Evolutionary conservation across 2,888 invertebrate species (phyloP), one percentile per base, ranked within the genome.

Genomic region (Chymomyza fuscimana): DNA sequence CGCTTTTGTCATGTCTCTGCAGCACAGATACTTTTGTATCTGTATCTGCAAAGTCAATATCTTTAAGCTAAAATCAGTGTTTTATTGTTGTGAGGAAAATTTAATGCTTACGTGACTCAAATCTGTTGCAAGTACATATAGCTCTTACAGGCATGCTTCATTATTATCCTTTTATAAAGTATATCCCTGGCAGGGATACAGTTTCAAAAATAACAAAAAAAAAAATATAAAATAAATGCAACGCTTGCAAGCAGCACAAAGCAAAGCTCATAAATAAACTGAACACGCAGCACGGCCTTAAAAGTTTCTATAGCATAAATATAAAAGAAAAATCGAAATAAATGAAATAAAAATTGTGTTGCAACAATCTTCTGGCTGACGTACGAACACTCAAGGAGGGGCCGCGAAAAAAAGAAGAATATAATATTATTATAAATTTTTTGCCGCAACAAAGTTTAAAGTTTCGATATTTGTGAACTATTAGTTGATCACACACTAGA

Each of bases 201-300:
- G 40, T 12, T 6, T 0, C 40, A 46, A 46, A 4, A 46, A 46
- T 9, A 1, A 36, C 36, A 36, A 46, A 4, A 32, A 32, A 4
- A 32, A 32, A 32, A 9, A 4, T 32, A 9, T 9, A 32, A 32
- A 32, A 74, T 78, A 9, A 72, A 74, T 78, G 80, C 77, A 76
- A 72, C 75, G 69, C 77, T 80, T 65, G 40, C 71, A 64, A 7
- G 40, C 40, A 46, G 40, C 40, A 46, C 40, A 46, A 46, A 54
- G 77, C 76, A 76, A 70, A 81, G 80, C 76, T 80, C 80, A 80
- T 80, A 80, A 83, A 83, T 83, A 80, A 80, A 73, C 65, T 76
- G 69, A 61, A 58, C 73, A 73, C 73, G 69, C 65, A 65, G 19
- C 19, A 52, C 56, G 25, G 56, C 74, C 69, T 73, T 83, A 81